A percentile compares a stretch with the other conserved stretches of the same genome.
These are phyloP conservation scores for Pollachius pollachius DNA, from an alignment of 2,113 vertebrate species.

Conservation along the genomic window DNA sequence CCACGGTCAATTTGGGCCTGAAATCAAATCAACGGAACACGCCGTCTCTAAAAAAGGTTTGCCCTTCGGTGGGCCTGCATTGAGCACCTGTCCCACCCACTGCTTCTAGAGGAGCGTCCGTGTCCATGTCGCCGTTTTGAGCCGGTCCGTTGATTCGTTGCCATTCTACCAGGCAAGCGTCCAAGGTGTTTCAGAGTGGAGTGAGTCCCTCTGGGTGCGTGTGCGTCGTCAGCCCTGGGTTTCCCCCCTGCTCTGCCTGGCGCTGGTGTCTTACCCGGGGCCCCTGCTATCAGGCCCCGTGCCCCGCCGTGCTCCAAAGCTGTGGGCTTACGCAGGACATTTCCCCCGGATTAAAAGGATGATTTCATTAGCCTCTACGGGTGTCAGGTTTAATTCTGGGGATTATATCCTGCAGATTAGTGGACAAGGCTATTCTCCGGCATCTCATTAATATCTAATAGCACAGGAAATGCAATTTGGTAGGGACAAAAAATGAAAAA, in stretches of 20 bases:
- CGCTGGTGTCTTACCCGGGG: constrained; percentile 25
- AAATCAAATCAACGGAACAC: background rate
- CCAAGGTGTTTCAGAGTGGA: background rate
- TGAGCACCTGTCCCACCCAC: background rate
- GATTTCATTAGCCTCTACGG: constrained; percentile 77
- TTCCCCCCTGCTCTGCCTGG: too few species aligned
- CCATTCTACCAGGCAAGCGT: background rate
- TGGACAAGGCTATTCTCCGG: constrained; percentile 62
- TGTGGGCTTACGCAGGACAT: constrained; percentile 61
- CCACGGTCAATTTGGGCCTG: too few species aligned
- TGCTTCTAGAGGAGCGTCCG: too few species aligned
- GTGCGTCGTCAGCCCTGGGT: background rate
- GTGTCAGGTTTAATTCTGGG: constrained; percentile 76
- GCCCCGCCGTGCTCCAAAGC: constrained; percentile 58
- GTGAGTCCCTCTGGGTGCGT: background rate
- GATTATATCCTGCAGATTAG: constrained; percentile 77
- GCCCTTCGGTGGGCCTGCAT: background rate
- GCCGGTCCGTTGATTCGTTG: background rate
- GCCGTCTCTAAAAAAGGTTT: constrained; percentile 13
- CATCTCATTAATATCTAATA: constrained; percentile 79
- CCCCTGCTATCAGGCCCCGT: constrained; percentile 31
- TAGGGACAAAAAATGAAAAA: constrained; percentile 27
- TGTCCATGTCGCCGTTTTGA: too few species aligned
- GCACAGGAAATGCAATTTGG: constrained; percentile 69
- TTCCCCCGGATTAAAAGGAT: constrained; percentile 73